A percentile compares a stretch with the other conserved stretches of the same genome.
These are phyloP conservation scores for Myotis myotis DNA, from an alignment of 2,797 vertebrate species.

Conservation along the genomic window DNA sequence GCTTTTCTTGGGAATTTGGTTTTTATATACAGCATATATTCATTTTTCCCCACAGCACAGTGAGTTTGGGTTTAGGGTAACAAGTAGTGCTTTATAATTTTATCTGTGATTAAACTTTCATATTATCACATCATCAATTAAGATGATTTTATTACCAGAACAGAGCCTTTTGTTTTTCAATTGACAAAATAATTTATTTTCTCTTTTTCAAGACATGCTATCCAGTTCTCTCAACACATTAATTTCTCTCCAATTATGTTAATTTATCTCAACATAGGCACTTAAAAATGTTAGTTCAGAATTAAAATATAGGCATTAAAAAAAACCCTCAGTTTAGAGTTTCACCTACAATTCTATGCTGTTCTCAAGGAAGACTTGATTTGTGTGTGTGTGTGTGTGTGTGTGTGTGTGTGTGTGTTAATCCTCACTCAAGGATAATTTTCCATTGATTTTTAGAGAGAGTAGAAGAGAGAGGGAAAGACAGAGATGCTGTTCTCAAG, in stretches of 20 bases:
- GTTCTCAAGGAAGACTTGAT: background rate
- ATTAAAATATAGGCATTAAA: background rate
- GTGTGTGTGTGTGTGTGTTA: too few relatives aligned
- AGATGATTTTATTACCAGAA: background rate
- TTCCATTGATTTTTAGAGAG: too few relatives aligned
- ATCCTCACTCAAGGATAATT: too few relatives aligned
- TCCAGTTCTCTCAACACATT: conserved; percentile 2
- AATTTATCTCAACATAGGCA: background rate
- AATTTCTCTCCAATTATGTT: conserved; percentile 25
- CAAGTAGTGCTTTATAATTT: background rate
- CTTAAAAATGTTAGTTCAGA: conserved; percentile 19
- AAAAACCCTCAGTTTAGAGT: background rate
- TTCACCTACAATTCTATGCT: background rate
- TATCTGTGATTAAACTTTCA: background rate
- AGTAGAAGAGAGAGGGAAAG: too few relatives aligned
- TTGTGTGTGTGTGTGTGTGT: too few relatives aligned
- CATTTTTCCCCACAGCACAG: background rate
- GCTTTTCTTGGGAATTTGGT: background rate
- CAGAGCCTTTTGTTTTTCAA: background rate
- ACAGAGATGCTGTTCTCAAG: too few relatives aligned
- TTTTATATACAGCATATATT: background rate
- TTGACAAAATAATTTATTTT: conserved; percentile 30
- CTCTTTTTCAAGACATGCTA: background rate
- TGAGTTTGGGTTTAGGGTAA: background rate
- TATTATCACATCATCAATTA: background rate